Conservation (phyloP, 2,888 invertebrate genomes). For the Dynastes maya region DNA sequence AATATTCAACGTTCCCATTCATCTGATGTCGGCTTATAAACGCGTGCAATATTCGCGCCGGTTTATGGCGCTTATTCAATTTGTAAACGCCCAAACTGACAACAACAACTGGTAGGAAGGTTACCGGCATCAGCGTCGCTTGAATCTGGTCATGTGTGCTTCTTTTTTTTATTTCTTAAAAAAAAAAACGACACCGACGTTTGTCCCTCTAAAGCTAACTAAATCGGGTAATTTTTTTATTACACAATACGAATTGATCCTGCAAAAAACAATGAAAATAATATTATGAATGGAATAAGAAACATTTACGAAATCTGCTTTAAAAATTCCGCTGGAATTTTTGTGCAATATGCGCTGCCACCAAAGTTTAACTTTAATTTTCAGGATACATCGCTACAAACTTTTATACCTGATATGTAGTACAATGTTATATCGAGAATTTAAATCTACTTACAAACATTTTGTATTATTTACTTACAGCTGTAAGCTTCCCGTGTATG, state of each 20-base stretch:
- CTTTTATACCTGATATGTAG: too few relatives aligned
- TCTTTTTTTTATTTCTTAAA: background rate
- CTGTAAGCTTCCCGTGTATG: too few relatives aligned
- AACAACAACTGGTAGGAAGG: background rate
- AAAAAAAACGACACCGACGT: background rate
- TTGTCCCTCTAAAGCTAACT: background rate
- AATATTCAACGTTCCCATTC: slow-evolving; percentile 34
- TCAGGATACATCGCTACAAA: too few relatives aligned
- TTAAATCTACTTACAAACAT: too few relatives aligned
- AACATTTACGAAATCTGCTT: too few relatives aligned
- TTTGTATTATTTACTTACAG: too few relatives aligned
- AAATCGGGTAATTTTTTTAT: slow-evolving; percentile 3
- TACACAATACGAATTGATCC: background rate
- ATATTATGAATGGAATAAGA: too few relatives aligned
- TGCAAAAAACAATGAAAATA: too few relatives aligned
- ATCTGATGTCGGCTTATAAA: slow-evolving; percentile 38
- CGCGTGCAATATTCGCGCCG: background rate
- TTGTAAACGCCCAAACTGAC: slow-evolving; percentile 32
- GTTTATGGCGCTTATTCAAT: slow-evolving; percentile 44
- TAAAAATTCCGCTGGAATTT: too few relatives aligned
- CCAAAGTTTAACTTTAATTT: too few relatives aligned
- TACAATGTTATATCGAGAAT: too few relatives aligned
- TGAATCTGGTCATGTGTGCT: background rate
- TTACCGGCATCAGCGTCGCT: background rate
- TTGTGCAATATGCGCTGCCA: too few relatives aligned